Evolutionary conservation across 2,113 vertebrate genomes (phyloP), one percentile per base, ranked within the genome.

Genomic region (Chaetodon auriga): DNA sequence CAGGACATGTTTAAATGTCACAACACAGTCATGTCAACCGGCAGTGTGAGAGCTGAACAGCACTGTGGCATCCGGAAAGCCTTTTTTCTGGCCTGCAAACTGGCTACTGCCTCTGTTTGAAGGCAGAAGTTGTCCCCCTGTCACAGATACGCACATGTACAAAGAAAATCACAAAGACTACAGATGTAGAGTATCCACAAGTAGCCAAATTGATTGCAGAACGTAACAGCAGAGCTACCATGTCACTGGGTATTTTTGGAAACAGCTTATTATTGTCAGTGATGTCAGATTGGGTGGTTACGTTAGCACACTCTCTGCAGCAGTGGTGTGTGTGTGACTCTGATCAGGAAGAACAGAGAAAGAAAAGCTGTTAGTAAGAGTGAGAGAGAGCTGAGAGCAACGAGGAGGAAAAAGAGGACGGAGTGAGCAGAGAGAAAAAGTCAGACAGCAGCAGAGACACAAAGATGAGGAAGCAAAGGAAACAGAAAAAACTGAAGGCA

Each of bases 201-300:
- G 10, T 25, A 68, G 51, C 45, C 18, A 21, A 80, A 70, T 18
- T 53, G 77, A 89, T 76, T 43, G 82, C 49, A 46, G 69, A 82
- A 68, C 54, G 30, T 48, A 68, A 80, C 8, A 23, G 85, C 75
- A 53, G 55, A 75, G 63, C 45, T 11, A 63, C 45, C 5, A 25
- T 60, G 75, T 66, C 25, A 79, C 57, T 1, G 69, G 51, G 38
- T 91, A 88, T 90, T 91, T 91, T 85, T 90, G 72, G 81, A 73
- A 84, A 60, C 63, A 19, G 75, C 85, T 83, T 87, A 85, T 91
- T 87, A 83, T 70, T 36, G 78, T 73, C 78, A 54, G 69, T 83
- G 86, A 88, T 89, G 81, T 93, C 84, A 89, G 81, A 82, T 35
- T 45, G 73, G 85, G 62, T 68, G 71, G 78, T 85, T 87, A 81